Evolutionary conservation across 2,797 vertebrate genomes (phyloP).

Genomic region (Sorex maritimensis): DNA sequence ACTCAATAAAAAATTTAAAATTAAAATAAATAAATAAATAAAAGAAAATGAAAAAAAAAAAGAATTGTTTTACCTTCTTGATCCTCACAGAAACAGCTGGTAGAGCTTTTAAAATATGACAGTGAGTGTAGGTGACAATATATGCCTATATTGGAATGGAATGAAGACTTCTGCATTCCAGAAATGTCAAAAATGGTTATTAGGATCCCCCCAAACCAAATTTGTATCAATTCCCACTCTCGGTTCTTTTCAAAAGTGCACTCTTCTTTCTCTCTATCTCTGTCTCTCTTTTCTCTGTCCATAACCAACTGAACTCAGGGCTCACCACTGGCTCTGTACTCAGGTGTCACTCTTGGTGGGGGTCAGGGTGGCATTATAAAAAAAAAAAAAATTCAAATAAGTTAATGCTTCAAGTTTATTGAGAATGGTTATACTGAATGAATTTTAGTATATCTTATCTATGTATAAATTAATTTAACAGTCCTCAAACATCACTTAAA

Average conservation of each 20-base stretch:
- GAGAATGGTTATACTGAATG: conserved; percentile 28
- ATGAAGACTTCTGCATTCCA: background rate
- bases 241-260: no score
- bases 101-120: background rate
- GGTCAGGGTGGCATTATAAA: no score
- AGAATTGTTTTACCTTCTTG: conserved; percentile 4
- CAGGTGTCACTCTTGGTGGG: no score
- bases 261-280: no score
- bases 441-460: conserved; percentile 1
- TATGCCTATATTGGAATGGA: background rate
- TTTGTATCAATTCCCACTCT: background rate
- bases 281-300: no score
- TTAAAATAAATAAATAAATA: no score
- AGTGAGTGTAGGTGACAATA: background rate
- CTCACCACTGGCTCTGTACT: no score
- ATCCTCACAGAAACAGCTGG: background rate
- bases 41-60: no score
- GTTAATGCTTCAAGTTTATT: background rate
- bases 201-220: background rate
- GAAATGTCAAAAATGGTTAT: background rate
- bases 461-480: conserved; percentile 16
- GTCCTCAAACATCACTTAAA: conserved; percentile 46
- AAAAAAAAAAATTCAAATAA: conserved; percentile 1
- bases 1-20: no score
- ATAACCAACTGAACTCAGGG: no score